Evolutionary conservation across 2,797 vertebrate species (phyloP).

Genomic region (Glyptemys insculpta): DNA sequence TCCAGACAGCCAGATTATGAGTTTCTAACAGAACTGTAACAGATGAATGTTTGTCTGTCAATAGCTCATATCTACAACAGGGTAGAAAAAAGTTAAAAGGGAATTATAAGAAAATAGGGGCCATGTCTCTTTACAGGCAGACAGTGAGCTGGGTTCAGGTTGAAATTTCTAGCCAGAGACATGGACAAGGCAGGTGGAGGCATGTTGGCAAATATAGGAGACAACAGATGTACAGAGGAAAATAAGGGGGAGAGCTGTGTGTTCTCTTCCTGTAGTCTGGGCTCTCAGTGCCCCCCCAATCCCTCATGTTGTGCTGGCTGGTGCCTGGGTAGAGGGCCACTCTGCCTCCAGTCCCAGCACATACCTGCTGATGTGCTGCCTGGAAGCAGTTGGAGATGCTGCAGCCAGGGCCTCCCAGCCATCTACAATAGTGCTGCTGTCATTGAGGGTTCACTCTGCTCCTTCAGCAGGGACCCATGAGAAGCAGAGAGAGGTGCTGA

Average conservation of each 20-base stretch:
- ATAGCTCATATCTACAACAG: background rate
- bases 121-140: background rate
- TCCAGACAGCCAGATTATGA: background rate
- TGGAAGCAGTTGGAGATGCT: background rate
- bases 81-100: background rate
- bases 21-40: background rate
- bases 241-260: background rate
- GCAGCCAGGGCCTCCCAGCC: background rate
- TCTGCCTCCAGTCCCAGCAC: background rate
- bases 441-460: accelerated
- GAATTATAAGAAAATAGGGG: background rate
- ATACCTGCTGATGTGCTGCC: background rate
- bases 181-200: background rate
- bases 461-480: background rate
- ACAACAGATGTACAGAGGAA: background rate
- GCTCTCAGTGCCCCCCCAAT: background rate
- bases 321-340: background rate
- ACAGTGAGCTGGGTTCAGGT: accelerated
- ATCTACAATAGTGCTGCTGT: background rate
- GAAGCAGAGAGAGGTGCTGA: background rate
- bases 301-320: accelerated
- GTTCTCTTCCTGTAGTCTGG: background rate
- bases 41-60: background rate
- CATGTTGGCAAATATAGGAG: accelerated
- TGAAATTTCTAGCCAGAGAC: background rate